phyloP scores from a whole-genome alignment of 2,113 vertebrate genomes.

The Bucco capensis region DNA sequence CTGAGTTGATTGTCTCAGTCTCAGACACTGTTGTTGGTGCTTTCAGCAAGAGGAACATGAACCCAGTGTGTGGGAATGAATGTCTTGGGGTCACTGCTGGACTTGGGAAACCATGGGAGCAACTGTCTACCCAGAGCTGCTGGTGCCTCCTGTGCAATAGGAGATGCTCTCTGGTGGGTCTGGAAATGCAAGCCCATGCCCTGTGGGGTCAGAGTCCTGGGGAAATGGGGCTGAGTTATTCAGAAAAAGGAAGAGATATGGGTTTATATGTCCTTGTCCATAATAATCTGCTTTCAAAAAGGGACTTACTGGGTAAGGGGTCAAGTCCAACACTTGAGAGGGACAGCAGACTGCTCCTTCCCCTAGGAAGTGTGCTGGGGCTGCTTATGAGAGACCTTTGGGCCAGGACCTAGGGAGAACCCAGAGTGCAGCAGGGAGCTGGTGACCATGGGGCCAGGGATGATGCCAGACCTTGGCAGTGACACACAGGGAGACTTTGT shows the following conservation, averaged over 20 bases:
- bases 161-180: neutral
- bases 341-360: accelerated
- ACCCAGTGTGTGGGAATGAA: accelerated
- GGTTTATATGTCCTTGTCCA: neutral
- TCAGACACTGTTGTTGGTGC: neutral
- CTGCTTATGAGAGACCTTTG: neutral
- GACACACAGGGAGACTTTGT: neutral
- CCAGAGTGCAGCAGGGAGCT: neutral
- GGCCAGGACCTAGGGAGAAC: neutral
- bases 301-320: neutral
- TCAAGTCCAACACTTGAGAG: neutral
- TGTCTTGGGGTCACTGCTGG: neutral
- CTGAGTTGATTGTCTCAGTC: neutral
- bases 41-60: neutral
- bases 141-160: accelerated
- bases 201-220: neutral
- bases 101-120: neutral
- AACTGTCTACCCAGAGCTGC: neutral
- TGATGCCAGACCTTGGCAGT: accelerated
- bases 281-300: neutral
- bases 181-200: accelerated
- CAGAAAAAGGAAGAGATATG: neutral
- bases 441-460: neutral
- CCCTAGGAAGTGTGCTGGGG: neutral
- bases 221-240: neutral